Evolutionary conservation across 2,113 vertebrate species (phyloP), one percentile per base, ranked within the genome.

Genomic region (Marmota monax): DNA sequence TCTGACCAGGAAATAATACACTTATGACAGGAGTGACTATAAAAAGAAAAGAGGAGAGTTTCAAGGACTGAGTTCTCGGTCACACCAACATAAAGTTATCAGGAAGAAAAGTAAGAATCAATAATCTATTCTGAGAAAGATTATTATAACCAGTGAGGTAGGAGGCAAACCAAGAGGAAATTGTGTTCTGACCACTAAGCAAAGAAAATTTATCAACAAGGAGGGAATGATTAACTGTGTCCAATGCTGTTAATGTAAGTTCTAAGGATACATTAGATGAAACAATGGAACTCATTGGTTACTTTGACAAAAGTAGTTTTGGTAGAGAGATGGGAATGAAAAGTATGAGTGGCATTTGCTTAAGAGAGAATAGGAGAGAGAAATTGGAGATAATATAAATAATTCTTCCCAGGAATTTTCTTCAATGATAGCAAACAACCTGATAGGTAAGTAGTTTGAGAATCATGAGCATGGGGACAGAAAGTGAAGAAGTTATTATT

Each of bases 311-410:
- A 25, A 85, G 12, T 20, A 65, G 7, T 76, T 87, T 84, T 80
- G 29, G 16, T 94, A 29, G 32, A 88, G 82, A 27, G 69, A 7
- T 74, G 27, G 48, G 39, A 90, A 90, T 82, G 39, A 90, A 61
- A 87, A 84, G 6, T 78, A 42, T 69, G 22, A 78, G 39, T 78
- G 58, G 39, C 12, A 77, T 65, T 1, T 84, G 0, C 70, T 87
- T 95, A 88, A 78, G 79, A 83, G 56, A 93, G 42, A 90, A 79
- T 34, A 51, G 42, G 32, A 77, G n/a, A 78, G 29, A 84, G 45
- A n/a, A 93, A 69, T 70, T 96, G n/a, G 34, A 91, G 51, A 48
- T 56, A 76, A 25, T 70, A n/a, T 42, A 89, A 61, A 63, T 42
- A 88, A 63, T 32, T 69, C 29, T 93, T 84, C 42, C 67, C 42